Base-by-base conservation (phyloP, 1,140 invertebrate species). In the Scaptomyza montana region DNA sequence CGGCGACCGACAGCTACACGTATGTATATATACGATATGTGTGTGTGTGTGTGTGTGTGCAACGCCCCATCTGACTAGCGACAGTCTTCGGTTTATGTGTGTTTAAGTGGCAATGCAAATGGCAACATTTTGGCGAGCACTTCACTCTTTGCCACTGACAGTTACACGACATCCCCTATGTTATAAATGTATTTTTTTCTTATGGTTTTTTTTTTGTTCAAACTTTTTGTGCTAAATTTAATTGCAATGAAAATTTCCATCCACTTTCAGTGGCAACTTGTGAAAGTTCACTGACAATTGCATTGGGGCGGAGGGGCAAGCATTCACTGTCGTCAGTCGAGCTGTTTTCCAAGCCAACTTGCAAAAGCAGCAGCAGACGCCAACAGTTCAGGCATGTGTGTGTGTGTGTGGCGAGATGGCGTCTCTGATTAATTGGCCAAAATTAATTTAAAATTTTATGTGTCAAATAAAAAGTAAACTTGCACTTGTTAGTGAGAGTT, bases 21-120 rank as follows among this genome's bases (percentile, higher is more conserved):
- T 39, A 47, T 66, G 25, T 54, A 16, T 53, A 47, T 65, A 51
- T 78, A 33, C 64, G 39, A 53, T 60, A 45, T 16, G 50, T 56
- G 49, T 60, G 49, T 65, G 30, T 49, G 21, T 36, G 39, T 63
- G 56, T 51, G 46, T 43, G 61, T 55, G 9, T 60, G 53, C 33
- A 28, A 25, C 53, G 43, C 33, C 62, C 61, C 61, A 36, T 56
- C 25, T 39, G 53, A 46, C 53, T 43, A 53, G 49, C 46, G 8
- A 9, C 45, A 55, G n/a, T 45, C 9, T 50, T 21, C 53, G 45
- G 19, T 80, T 87, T 87, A 89, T 87, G 82, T 87, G 79, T 89
- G 84, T 87, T 87, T 87, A 87, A 87, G 84, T 87, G 84, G 84
- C 82, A 87, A 87, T 87, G 82, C 82, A 89, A 87, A 87, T 84